phyloP scores from a whole-genome alignment of 2,797 vertebrate species.

The Decapterus maruadsi region DNA sequence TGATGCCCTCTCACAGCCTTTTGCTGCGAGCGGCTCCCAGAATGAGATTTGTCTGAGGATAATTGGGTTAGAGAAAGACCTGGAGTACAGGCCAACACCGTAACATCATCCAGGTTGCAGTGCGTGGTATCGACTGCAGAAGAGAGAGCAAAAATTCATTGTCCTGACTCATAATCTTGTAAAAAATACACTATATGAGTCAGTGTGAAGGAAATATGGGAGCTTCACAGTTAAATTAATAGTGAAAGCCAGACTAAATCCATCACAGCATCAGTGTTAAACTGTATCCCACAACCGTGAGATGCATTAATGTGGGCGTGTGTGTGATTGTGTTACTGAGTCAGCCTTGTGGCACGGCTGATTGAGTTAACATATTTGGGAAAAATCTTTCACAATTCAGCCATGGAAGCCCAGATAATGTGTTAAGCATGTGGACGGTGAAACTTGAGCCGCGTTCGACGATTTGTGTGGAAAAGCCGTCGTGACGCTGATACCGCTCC shows the following conservation, averaged over 20 bases:
- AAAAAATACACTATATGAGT: slow-evolving; percentile 58
- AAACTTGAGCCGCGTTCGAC: slow-evolving; percentile 56
- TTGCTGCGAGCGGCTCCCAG: slow-evolving; percentile 64
- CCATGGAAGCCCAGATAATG: slow-evolving; percentile 64
- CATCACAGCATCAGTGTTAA: slow-evolving; percentile 53
- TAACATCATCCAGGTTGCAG: slow-evolving; percentile 76
- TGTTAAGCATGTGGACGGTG: slow-evolving; percentile 69
- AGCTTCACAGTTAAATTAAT: slow-evolving; percentile 57
- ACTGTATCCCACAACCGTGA: slow-evolving; percentile 49
- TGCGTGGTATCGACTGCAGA: slow-evolving; percentile 45
- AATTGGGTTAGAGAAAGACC: slow-evolving; percentile 76
- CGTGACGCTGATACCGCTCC: slow-evolving; percentile 46
- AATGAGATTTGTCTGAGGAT: slow-evolving; percentile 84
- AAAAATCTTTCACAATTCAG: slow-evolving; percentile 55
- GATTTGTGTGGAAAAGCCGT: slow-evolving; percentile 49
- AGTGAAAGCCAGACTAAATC: slow-evolving; percentile 57
- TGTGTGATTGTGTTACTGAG: slow-evolving; percentile 72
- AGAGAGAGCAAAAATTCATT: slow-evolving; percentile 58
- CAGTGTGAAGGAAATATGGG: slow-evolving; percentile 59
- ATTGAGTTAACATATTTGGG: slow-evolving; percentile 75
- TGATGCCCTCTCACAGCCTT: slow-evolving; percentile 43
- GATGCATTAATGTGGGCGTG: slow-evolving; percentile 63
- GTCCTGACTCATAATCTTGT: slow-evolving; percentile 67
- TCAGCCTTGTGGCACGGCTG: slow-evolving; percentile 63
- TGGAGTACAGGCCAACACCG: slow-evolving; percentile 55